Evolutionary conservation across 2,888 invertebrate species (phyloP).

Genomic region (Cyaniris semiargus): DNA sequence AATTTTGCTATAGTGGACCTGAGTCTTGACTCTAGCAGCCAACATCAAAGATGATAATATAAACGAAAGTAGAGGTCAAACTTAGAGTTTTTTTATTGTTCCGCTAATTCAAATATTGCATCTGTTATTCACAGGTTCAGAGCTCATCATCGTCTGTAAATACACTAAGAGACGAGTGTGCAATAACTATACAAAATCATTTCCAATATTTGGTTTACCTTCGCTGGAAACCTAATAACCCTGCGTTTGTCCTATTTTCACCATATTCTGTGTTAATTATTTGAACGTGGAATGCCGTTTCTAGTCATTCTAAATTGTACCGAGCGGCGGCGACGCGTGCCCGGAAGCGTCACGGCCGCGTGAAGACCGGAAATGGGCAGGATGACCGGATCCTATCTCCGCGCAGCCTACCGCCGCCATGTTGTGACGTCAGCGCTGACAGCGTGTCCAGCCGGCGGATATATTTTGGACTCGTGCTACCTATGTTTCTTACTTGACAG

Average conservation of each 20-base stretch:
- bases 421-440: conserved; percentile 69
- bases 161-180: no score
- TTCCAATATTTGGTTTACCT: not conserved
- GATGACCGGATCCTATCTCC: conserved; percentile 81
- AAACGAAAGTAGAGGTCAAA: no score
- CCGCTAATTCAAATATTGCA: no score
- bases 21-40: no score
- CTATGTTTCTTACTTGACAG: conserved; percentile 27
- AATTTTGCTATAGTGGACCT: no score
- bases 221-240: not conserved
- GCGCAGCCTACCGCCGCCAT: conserved; percentile 73
- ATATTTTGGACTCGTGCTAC: conserved; percentile 41
- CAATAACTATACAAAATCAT: not conserved
- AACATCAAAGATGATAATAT: no score
- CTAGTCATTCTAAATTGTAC: conserved; percentile 57
- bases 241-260: not conserved
- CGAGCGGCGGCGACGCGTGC: conserved; percentile 70
- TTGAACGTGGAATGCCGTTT: conserved; percentile 44
- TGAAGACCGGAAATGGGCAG: conserved; percentile 81
- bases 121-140: no score
- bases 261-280: conserved; percentile 13
- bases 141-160: no score
- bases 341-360: conserved; percentile 81
- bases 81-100: no score
- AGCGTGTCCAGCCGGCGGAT: conserved; percentile 45